Base-by-base conservation (phyloP, 1,140 invertebrate genomes). In the Globodera rostochiensis region DNA sequence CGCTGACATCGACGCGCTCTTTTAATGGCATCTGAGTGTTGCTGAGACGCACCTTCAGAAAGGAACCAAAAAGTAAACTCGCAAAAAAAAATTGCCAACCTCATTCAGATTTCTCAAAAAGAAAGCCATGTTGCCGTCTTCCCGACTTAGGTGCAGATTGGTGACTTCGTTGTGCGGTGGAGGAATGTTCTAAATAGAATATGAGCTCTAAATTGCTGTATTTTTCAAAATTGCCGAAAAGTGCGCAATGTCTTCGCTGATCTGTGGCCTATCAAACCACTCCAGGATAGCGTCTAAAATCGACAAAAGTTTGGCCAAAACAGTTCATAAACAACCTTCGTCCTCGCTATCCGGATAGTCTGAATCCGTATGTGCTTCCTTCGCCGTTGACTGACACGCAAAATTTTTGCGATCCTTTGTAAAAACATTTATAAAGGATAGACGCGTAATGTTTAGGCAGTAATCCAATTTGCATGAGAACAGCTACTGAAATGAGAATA, bases 321-420 rank as follows among this genome's bases (percentile, higher is more conserved):
- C 70, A 19, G 19, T 4, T 67, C 21, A 81, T 19, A 79, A 60
- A 81, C 80, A 60, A 81, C 80, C 74, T 78, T 81, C 80, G 69
- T 81, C 80, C 11, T 81, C 80, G 25, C 71, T 60, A 36, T 81
- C 80, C 21, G 80, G 80, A 66, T 74, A 81, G 50, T 81, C 80
- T 7, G 57, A 25, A 36, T 19, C 60, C 50, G 36, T 64, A 4
- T 45, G 5, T 1, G 66, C 46, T 74, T 80, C 46, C 4, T 11
- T 47, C 9, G n/a, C 67, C 1, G 46, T 46, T 77, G 45, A 53
- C 36, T 6, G 11, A 21, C 3, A 45, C 13, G n/a, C 57, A 67
- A 21, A 67, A 6, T 60, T 77, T 67, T 67, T 67, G 36, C n/a
- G 25, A 45, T 1, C 19, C 36, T 36, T 36, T 36, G 3, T 36